These are phyloP conservation scores for Balaenoptera acutorostrata DNA, from an alignment of 2,113 vertebrate species.

Conservation along the genomic window DNA sequence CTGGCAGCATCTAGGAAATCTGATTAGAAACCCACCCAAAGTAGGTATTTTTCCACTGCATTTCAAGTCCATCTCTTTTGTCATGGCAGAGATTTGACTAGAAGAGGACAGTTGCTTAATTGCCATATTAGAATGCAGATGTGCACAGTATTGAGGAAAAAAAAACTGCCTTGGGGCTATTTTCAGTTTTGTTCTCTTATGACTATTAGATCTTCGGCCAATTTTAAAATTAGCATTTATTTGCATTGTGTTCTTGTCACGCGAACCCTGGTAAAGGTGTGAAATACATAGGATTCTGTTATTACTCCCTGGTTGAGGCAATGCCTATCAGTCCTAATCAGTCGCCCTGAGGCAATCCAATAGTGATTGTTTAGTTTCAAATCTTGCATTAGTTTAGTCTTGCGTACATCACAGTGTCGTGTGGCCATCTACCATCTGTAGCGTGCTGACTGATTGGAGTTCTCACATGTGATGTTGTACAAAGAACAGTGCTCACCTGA, in stretches of 20 bases:
- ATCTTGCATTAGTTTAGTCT: background rate
- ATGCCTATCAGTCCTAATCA: background rate
- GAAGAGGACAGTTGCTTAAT: background rate
- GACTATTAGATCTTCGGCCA: background rate
- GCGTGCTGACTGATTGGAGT: background rate
- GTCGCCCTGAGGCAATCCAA: background rate
- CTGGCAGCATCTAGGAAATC: slow-evolving; percentile 23
- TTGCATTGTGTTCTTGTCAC: background rate
- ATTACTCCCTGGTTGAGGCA: background rate
- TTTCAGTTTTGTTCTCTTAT: background rate
- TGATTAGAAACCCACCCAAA: slow-evolving; percentile 27
- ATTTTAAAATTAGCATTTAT: background rate
- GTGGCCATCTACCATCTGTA: background rate
- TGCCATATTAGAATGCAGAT: background rate
- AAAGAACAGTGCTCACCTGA: background rate
- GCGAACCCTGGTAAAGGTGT: background rate
- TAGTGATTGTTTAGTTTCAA: background rate
- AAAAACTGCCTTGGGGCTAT: background rate
- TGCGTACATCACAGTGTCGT: background rate
- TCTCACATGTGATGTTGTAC: background rate
- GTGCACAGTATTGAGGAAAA: background rate
- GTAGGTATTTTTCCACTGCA: background rate
- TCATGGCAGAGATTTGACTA: background rate
- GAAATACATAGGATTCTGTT: background rate
- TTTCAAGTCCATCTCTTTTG: background rate